Evolutionary conservation across 2,113 vertebrate genomes (phyloP).

Genomic region (Epinephelus cyanopodus): DNA sequence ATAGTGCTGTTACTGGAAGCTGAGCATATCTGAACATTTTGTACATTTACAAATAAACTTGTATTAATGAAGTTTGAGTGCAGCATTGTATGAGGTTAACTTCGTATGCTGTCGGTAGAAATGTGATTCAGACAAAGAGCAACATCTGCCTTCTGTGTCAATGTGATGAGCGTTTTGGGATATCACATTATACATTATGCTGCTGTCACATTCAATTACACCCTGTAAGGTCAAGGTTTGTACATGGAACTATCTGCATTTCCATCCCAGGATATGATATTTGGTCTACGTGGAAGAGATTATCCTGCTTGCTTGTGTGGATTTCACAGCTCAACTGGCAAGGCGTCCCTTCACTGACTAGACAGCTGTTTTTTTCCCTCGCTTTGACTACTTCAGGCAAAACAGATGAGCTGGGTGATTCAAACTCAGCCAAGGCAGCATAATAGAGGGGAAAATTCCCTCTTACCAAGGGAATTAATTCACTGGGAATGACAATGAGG

Average conservation of each 20-base stretch:
- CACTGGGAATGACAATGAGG: constrained; percentile 47
- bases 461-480: constrained; percentile 62
- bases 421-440: constrained; percentile 63
- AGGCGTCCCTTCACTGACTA: constrained; percentile 63
- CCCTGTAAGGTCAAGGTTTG: constrained; percentile 50
- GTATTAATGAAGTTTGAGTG: neutral
- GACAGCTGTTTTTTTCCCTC: constrained; percentile 68
- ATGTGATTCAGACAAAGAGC: constrained; percentile 17
- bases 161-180: constrained; percentile 30
- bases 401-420: constrained; percentile 69
- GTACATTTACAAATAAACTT: neutral
- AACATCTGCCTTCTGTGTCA: constrained; percentile 21
- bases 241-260: constrained; percentile 41
- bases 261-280: constrained; percentile 64
- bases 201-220: constrained; percentile 51
- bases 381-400: constrained; percentile 69
- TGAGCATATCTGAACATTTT: neutral
- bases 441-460: constrained; percentile 54
- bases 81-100: neutral
- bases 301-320: constrained; percentile 73
- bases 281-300: constrained; percentile 67
- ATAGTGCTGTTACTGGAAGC: neutral
- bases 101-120: constrained; percentile 1
- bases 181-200: constrained; percentile 26
- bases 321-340: constrained; percentile 78